Conservation (phyloP, 1,140 invertebrate genomes). For the Penaeus japonicus region DNA sequence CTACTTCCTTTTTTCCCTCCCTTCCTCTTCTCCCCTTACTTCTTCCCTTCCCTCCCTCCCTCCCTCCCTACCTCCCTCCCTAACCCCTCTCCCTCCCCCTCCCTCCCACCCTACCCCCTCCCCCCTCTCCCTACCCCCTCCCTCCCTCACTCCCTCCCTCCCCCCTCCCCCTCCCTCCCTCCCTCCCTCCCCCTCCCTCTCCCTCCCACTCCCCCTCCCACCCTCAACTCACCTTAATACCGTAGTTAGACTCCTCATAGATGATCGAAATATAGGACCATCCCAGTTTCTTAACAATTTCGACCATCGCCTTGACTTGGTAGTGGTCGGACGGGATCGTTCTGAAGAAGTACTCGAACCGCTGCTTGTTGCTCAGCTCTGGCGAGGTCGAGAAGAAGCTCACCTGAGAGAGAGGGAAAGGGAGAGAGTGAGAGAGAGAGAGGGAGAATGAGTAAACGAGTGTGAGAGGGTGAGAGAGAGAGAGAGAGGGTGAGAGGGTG, state of each 20-base stretch:
- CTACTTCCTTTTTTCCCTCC: background rate
- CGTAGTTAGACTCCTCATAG: conserved; percentile 96
- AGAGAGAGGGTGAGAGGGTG: background rate
- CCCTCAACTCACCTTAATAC: conserved; percentile 81
- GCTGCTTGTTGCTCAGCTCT: conserved; percentile 91
- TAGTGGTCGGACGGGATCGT: conserved; percentile 95
- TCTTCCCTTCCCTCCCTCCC: too few species aligned
- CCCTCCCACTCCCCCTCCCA: background rate
- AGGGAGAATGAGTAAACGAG: background rate
- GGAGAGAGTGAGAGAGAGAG: background rate
- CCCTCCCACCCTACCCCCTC: too few species aligned
- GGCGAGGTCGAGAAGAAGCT: conserved; percentile 96
- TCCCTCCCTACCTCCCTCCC: background rate
- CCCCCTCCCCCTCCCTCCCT: background rate
- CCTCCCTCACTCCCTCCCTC: background rate
- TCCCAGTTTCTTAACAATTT: conserved; percentile 83
- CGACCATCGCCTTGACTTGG: conserved; percentile 94
- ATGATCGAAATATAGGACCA: conserved; percentile 96
- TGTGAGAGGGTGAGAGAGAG: background rate
- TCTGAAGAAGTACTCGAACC: conserved; percentile 93
- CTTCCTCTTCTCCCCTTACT: too few species aligned
- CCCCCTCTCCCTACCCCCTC: too few species aligned
- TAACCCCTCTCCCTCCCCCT: background rate
- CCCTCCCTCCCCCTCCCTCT: background rate
- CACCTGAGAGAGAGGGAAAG: conserved; percentile 72